phyloP scores from a whole-genome alignment of 2,113 vertebrate genomes.

The Oncorhynchus clarkii region DNA sequence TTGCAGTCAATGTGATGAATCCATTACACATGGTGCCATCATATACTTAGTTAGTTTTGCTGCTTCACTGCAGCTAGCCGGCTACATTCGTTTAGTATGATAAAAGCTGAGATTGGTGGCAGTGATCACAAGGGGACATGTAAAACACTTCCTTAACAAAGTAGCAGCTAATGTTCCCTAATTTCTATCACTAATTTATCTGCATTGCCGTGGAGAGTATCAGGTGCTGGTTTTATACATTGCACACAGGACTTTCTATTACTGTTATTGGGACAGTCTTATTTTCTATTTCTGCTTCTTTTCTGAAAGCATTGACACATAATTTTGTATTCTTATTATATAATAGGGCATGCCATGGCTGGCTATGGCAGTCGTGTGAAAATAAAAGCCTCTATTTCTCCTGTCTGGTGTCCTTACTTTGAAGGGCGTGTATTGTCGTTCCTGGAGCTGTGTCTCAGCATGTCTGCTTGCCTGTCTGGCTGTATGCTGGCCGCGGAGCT shows the following conservation, averaged over 20 bases:
- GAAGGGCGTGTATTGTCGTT: not conserved
- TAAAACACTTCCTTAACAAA: not conserved
- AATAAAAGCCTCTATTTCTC: not conserved
- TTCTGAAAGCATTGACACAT: too few relatives aligned
- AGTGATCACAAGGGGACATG: constrained; percentile 9
- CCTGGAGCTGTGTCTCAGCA: constrained; percentile 45
- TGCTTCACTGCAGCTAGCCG: not conserved
- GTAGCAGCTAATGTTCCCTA: not conserved
- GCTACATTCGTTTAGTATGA: constrained; percentile 31
- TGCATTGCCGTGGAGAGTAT: not conserved
- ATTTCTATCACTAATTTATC: not conserved
- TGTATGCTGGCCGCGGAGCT: constrained; percentile 64
- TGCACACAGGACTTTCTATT: not conserved
- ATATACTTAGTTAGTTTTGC: constrained; percentile 9
- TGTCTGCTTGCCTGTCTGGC: constrained; percentile 44
- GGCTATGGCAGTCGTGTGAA: not conserved
- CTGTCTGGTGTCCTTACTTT: not conserved
- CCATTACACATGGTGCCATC: constrained; percentile 27
- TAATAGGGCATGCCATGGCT: not conserved
- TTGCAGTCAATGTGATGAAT: constrained; percentile 48
- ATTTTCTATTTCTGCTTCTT: not conserved
- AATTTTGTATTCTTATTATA: not conserved
- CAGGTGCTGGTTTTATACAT: constrained; percentile 14
- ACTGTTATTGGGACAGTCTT: constrained; percentile 18
- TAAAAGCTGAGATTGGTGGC: constrained; percentile 15